phyloP scores from a whole-genome alignment of 2,113 vertebrate genomes.

The Xiphophorus couchianus region DNA sequence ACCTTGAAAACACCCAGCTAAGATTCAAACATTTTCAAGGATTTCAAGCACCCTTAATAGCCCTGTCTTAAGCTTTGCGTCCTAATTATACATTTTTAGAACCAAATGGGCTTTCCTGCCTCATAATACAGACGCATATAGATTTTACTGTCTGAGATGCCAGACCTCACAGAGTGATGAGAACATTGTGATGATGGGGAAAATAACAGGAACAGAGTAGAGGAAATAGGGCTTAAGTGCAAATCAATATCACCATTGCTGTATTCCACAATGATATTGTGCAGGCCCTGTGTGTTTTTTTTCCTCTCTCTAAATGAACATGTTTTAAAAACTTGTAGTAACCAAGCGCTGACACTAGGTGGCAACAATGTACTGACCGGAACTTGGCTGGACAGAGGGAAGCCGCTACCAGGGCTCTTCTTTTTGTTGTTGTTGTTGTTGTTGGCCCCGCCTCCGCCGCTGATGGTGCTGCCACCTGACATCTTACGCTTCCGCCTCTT shows the following conservation, averaged over 20 bases:
- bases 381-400: conserved; percentile 99
- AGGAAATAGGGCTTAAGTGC: background rate
- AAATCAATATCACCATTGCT: background rate
- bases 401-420: conserved; percentile 96
- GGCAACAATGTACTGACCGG: conserved; percentile 90
- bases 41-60: too few relatives aligned
- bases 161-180: background rate
- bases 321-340: conserved; percentile 4
- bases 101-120: background rate
- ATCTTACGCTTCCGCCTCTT: conserved; percentile 99
- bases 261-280: background rate
- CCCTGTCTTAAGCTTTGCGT: background rate
- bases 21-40: too few relatives aligned
- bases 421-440: conserved; percentile 99
- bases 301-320: background rate
- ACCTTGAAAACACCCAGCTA: too few relatives aligned
- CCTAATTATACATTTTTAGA: background rate
- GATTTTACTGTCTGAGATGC: background rate
- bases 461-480: conserved; percentile 98
- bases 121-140: background rate
- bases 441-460: conserved; percentile 89
- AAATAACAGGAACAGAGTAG: background rate
- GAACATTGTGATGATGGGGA: background rate
- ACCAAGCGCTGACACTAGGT: conserved; percentile 4
- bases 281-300: background rate